Conservation (phyloP, 1,140 invertebrate species). For the Macrobrachium nipponense region DNA sequence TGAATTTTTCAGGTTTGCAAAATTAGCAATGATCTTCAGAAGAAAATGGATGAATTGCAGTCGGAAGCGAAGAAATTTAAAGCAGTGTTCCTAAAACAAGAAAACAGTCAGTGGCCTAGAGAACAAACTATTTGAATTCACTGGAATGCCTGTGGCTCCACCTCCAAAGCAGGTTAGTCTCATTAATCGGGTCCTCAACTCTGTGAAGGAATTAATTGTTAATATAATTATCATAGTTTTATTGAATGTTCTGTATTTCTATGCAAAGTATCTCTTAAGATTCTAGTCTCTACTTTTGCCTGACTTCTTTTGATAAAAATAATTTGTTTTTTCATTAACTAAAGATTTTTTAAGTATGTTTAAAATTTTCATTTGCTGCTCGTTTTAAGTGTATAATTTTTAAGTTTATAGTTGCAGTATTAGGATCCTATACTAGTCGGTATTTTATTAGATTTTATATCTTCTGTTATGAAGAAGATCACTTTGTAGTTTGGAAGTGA, state of each 20-base stretch:
- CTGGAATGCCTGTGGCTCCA: constrained; percentile 9
- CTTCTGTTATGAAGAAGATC: too few species aligned
- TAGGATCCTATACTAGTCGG: too few species aligned
- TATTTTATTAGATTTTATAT: too few species aligned
- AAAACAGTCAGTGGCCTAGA: constrained; percentile 77
- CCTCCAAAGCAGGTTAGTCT: constrained; percentile 48
- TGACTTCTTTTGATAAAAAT: too few species aligned
- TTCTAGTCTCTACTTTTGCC: constrained; percentile 1
- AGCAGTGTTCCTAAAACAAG: constrained; percentile 93
- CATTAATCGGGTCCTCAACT: constrained; percentile 14
- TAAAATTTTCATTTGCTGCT: too few species aligned
- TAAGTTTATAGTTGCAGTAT: too few species aligned
- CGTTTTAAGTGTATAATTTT: too few species aligned
- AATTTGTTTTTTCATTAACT: too few species aligned
- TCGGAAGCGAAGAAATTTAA: constrained; percentile 92
- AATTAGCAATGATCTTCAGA: constrained; percentile 66
- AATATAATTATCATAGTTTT: constrained; percentile 51
- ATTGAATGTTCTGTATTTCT: constrained; percentile 49
- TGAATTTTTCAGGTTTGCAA: constrained; percentile 49
- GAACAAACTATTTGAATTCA: constrained; percentile 39
- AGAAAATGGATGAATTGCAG: constrained; percentile 82
- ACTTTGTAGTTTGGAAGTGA: too few species aligned
- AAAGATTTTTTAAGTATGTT: too few species aligned
- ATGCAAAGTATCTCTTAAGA: constrained; percentile 40
- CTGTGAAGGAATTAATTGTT: constrained; percentile 39